phyloP scores from a whole-genome alignment of 2,113 vertebrate genomes.

The Telmatochromis sp. region DNA sequence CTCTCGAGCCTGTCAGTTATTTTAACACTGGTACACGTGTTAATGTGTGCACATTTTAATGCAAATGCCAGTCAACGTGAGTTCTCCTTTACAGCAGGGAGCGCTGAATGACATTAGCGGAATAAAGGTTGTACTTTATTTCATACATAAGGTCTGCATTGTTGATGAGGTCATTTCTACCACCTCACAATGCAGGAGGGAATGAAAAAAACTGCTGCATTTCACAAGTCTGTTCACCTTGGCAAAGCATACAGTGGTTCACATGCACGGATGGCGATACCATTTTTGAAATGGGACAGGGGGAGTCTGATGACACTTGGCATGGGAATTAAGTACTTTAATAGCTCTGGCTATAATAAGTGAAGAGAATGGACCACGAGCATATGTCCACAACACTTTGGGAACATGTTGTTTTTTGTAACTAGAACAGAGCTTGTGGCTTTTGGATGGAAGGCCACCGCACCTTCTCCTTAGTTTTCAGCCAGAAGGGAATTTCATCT shows the following conservation, averaged over 20 bases:
- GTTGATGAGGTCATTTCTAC: conserved; percentile 22
- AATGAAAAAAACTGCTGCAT: neutral
- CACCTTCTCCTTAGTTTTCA: conserved; percentile 32
- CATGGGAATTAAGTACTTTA: conserved; percentile 58
- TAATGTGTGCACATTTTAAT: neutral
- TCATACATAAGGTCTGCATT: conserved; percentile 29
- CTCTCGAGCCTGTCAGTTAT: neutral
- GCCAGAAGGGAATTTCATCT: conserved; percentile 49
- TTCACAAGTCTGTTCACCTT: conserved; percentile 36
- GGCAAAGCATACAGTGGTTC: conserved; percentile 2
- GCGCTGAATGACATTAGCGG: conserved; percentile 10
- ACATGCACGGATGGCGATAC: conserved; percentile 25
- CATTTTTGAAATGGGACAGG: conserved; percentile 52
- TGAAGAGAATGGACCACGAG: conserved; percentile 12
- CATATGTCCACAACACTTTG: conserved; percentile 35
- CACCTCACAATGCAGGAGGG: neutral
- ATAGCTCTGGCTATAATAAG: conserved; percentile 61
- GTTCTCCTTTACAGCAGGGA: neutral
- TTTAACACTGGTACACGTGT: neutral
- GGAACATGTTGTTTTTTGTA: conserved; percentile 41
- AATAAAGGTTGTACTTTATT: conserved; percentile 14
- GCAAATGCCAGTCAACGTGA: conserved; percentile 12
- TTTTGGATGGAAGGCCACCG: conserved; percentile 14
- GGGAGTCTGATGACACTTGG: conserved; percentile 48
- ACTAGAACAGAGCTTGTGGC: conserved; percentile 43